Evolutionary conservation across 2,888 invertebrate genomes (phyloP).

Genomic region (Acleris cristana): DNA sequence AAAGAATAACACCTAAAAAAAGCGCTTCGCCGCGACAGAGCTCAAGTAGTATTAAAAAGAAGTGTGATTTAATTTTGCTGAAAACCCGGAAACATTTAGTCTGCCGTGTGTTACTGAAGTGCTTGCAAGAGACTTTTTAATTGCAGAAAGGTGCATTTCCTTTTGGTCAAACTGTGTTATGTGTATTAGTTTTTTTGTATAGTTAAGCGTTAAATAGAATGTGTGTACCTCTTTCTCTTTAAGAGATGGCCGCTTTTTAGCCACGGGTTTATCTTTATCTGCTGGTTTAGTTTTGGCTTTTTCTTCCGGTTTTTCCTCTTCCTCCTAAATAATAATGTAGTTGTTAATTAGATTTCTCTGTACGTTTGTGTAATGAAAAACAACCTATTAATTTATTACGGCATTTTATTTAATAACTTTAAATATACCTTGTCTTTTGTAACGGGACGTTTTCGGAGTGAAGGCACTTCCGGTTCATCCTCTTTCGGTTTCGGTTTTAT

Average conservation of each 20-base stretch:
- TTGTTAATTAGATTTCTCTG: background rate
- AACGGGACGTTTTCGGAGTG: conserved; percentile 72
- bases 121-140: conserved; percentile 17
- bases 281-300: conserved; percentile 71
- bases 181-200: conserved; percentile 21
- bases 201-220: conserved; percentile 23
- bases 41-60: conserved; percentile 18
- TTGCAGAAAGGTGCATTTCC: conserved; percentile 16
- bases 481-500: conserved; percentile 77
- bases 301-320: conserved; percentile 75
- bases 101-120: conserved; percentile 31
- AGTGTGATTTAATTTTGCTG: conserved; percentile 19
- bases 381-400: conserved; percentile 3
- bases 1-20: conserved; percentile 16
- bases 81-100: conserved; percentile 38
- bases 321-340: conserved; percentile 61
- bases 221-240: conserved; percentile 74
- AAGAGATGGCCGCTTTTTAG: conserved; percentile 74
- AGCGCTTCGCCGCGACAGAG: conserved; percentile 47
- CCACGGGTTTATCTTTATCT: conserved; percentile 69
- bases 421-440: conserved; percentile 72
- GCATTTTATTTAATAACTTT: conserved; percentile 8
- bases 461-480: conserved; percentile 71
- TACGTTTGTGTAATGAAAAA: conserved; percentile 19
- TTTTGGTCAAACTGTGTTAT: conserved; percentile 19